These are phyloP conservation scores for Rhincodon typus DNA, from an alignment of 2,797 vertebrate species.

Conservation along the genomic window DNA sequence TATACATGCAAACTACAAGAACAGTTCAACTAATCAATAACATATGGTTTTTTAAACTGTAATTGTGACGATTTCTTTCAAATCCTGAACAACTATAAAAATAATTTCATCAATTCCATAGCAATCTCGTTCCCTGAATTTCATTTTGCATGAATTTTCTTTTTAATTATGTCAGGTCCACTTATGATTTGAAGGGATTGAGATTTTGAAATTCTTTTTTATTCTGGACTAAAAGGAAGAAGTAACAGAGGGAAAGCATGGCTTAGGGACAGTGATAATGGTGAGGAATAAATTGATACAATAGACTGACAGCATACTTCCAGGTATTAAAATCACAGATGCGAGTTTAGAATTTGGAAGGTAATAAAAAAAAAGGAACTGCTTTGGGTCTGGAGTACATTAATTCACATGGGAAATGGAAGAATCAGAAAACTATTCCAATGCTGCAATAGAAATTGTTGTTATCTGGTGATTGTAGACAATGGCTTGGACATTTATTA, in stretches of 20 bases:
- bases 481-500: not conserved
- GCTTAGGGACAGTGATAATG: not conserved
- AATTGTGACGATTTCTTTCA: too few species aligned
- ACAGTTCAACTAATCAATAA: too few species aligned
- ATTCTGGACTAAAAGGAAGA: not conserved
- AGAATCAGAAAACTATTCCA: not conserved
- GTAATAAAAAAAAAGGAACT: not conserved
- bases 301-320: not conserved
- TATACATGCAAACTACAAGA: too few species aligned
- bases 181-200: not conserved
- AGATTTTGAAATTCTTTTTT: not conserved
- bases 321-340: not conserved
- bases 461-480: not conserved
- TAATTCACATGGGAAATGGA: not conserved
- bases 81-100: too few species aligned
- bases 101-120: too few species aligned
- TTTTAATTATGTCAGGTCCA: too few species aligned
- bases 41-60: too few species aligned
- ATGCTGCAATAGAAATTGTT: not conserved
- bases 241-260: not conserved
- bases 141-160: too few species aligned
- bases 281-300: not conserved
- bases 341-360: not conserved
- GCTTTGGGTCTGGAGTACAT: too few species aligned
- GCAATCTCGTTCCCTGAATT: too few species aligned